Evolutionary conservation across 2,888 invertebrate genomes (phyloP).

Genomic region (Phoenoteleia sp.): DNA sequence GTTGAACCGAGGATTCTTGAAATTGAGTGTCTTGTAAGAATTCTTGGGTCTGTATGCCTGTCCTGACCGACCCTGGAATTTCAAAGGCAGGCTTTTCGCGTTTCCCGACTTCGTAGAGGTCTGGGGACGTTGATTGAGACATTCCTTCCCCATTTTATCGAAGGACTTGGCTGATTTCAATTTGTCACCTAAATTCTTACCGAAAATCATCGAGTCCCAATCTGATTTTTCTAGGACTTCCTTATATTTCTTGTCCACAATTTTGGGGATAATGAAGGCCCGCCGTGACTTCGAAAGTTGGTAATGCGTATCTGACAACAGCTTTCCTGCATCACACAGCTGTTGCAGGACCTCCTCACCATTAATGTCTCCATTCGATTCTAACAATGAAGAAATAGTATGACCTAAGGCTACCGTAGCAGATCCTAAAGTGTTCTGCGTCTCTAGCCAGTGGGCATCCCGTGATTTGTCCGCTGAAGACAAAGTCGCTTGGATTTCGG

Average conservation of each 20-base stretch:
- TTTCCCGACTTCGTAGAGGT: constrained; percentile 1
- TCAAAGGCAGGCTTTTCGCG: not conserved
- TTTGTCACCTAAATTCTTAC: not conserved
- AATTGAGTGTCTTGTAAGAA: not conserved
- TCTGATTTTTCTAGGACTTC: not conserved
- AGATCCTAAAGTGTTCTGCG: not conserved
- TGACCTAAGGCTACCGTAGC: not conserved
- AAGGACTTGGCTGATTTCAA: not conserved
- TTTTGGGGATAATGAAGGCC: not conserved
- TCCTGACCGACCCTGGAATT: not conserved
- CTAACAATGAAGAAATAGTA: not conserved
- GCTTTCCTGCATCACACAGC: not conserved
- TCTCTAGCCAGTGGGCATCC: not conserved
- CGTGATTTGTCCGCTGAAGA: not conserved
- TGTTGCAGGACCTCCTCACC: not conserved
- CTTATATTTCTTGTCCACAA: not conserved
- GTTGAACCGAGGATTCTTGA: not conserved
- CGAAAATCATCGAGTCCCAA: not conserved
- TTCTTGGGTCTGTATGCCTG: not conserved
- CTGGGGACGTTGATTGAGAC: not conserved
- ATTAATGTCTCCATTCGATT: not conserved
- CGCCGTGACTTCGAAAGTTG: not conserved
- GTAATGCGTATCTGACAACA: not conserved
- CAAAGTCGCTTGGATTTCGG: not conserved
- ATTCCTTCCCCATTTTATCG: not conserved